Evolutionary conservation across 2,113 vertebrate genomes (phyloP).

Genomic region (Empidonax alnorum): DNA sequence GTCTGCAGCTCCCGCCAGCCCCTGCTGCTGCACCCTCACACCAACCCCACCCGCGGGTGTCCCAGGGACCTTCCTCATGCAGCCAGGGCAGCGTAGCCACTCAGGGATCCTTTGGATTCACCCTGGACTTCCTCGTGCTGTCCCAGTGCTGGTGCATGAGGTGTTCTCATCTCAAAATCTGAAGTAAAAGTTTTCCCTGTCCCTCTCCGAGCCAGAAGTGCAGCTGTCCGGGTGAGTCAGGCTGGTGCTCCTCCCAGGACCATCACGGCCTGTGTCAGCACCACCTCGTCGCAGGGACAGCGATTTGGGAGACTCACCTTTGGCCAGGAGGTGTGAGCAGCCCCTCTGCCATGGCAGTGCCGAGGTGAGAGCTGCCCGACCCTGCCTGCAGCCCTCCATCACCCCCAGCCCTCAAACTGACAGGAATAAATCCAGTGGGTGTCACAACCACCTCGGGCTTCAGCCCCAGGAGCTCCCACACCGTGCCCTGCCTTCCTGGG

Average conservation of each 20-base stretch:
- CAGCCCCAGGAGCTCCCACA: background rate
- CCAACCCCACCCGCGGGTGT: rapidly evolving
- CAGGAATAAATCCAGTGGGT: background rate
- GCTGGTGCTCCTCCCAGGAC: background rate
- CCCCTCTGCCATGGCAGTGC: background rate
- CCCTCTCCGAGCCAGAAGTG: background rate
- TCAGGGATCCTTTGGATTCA: background rate
- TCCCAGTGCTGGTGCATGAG: background rate
- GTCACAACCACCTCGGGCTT: background rate
- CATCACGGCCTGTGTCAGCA: rapidly evolving
- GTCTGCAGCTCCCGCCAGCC: background rate
- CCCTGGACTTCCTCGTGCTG: background rate
- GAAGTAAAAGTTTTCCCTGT: background rate
- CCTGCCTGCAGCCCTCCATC: background rate
- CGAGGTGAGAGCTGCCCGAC: background rate
- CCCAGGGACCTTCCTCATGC: background rate
- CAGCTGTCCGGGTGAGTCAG: rapidly evolving
- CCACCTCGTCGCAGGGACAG: rapidly evolving
- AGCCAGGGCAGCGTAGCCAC: rapidly evolving
- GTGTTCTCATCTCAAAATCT: background rate
- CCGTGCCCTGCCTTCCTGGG: background rate
- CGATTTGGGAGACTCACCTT: background rate
- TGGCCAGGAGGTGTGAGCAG: background rate
- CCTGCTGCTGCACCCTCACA: rapidly evolving
- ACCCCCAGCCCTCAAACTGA: background rate